A percentile compares a stretch with the other conserved stretches of the same genome.
Conservation (phyloP, 2,797 vertebrate species). For the Mormyrus hasselquistii region DNA sequence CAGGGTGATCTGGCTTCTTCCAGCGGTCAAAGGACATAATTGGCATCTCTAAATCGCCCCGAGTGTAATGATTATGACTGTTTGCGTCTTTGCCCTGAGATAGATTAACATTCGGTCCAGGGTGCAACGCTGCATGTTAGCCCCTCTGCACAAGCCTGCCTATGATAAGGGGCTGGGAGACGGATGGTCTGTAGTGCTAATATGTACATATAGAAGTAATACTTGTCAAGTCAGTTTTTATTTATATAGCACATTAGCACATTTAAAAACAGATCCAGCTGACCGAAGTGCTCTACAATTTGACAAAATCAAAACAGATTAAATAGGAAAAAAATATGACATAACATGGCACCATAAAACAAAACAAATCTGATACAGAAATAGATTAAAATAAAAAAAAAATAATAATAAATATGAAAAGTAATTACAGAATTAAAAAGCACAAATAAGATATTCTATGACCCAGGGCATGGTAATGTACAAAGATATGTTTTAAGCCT, state of each 20-base stretch:
- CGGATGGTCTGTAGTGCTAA: background rate
- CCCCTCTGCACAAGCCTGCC: background rate
- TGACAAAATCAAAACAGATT: background rate
- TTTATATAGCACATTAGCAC: background rate
- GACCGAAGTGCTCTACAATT: background rate
- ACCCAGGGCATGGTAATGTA: background rate
- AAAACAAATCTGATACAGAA: background rate
- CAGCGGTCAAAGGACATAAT: background rate
- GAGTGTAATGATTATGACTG: background rate
- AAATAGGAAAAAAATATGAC: background rate
- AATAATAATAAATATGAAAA: background rate
- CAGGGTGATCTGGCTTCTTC: background rate
- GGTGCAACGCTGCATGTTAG: background rate
- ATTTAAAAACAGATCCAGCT: background rate
- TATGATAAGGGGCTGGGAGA: background rate
- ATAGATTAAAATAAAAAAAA: background rate
- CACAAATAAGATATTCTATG: background rate
- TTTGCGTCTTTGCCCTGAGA: background rate
- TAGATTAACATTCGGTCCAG: background rate
- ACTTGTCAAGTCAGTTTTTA: background rate
- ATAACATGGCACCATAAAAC: background rate
- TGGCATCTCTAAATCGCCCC: background rate
- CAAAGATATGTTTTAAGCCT: background rate
- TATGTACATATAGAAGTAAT: background rate
- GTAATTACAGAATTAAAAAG: background rate